phyloP scores from a whole-genome alignment of 1,140 invertebrate species.

The Proales similis region DNA sequence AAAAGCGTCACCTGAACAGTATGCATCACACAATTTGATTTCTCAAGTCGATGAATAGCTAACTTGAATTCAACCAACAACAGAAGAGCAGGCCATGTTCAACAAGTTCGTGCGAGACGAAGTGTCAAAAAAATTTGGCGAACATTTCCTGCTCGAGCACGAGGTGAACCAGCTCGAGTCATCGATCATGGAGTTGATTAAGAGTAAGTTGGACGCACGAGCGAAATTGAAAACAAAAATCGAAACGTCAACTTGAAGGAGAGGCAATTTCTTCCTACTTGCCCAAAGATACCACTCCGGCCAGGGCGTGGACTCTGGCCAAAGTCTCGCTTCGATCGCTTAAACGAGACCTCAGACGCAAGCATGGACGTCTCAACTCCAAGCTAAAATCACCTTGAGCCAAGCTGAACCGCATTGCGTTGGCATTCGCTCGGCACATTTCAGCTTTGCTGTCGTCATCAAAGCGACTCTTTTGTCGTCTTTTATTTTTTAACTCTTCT shows the following conservation, averaged over 20 bases:
- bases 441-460: too few species aligned
- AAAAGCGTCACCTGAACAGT: constrained; percentile 36
- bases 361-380: too few species aligned
- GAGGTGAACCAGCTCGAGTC: constrained; percentile 32
- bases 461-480: too few species aligned
- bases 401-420: too few species aligned
- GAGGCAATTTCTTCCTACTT: constrained; percentile 32
- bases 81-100: constrained; percentile 33
- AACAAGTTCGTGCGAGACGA: constrained; percentile 36
- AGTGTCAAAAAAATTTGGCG: constrained; percentile 37
- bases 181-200: constrained; percentile 34
- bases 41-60: neutral
- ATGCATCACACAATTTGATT: neutral
- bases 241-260: neutral
- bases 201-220: neutral
- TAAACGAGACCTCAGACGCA: constrained; percentile 33
- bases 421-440: too few species aligned
- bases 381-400: too few species aligned
- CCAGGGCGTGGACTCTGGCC: constrained; percentile 28
- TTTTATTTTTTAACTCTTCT: too few species aligned
- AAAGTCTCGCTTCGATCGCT: constrained; percentile 27
- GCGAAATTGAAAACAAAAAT: neutral
- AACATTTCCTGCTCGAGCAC: constrained; percentile 33
- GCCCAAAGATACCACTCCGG: constrained; percentile 36
- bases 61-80: neutral